A percentile compares a stretch with the other conserved stretches of the same genome.
Conservation (phyloP, 2,113 vertebrate genomes). For the Casuarius casuarius region DNA sequence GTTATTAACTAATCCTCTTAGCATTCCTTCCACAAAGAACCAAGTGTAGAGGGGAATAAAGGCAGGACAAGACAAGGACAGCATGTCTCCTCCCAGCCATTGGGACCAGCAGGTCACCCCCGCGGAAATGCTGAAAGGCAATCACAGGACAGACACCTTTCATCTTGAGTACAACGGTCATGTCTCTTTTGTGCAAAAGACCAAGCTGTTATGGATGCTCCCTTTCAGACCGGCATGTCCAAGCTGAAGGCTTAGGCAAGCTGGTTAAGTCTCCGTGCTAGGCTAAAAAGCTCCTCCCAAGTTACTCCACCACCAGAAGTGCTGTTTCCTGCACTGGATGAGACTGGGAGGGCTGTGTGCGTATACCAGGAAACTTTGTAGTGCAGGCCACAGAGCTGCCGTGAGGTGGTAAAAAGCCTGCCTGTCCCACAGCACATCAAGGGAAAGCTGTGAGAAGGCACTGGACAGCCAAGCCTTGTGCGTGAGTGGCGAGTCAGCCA, state of each 20-base stretch:
- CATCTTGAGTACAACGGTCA: rapidly evolving
- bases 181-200: neutral
- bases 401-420: neutral
- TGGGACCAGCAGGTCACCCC: neutral
- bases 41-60: neutral
- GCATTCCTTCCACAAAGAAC: neutral
- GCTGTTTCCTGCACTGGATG: too few species aligned
- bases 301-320: too few species aligned
- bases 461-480: neutral
- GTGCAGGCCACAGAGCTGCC: neutral
- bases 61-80: neutral
- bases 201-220: neutral
- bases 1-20: slow-evolving; percentile 15
- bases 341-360: too few species aligned
- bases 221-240: neutral
- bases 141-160: neutral
- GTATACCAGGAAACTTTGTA: neutral
- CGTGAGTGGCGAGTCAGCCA: neutral
- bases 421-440: neutral
- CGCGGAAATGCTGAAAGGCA: neutral
- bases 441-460: neutral
- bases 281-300: too few species aligned
- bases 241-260: neutral
- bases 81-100: neutral
- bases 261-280: neutral